phyloP scores from a whole-genome alignment of 2,113 vertebrate species.

The Oplegnathus fasciatus region DNA sequence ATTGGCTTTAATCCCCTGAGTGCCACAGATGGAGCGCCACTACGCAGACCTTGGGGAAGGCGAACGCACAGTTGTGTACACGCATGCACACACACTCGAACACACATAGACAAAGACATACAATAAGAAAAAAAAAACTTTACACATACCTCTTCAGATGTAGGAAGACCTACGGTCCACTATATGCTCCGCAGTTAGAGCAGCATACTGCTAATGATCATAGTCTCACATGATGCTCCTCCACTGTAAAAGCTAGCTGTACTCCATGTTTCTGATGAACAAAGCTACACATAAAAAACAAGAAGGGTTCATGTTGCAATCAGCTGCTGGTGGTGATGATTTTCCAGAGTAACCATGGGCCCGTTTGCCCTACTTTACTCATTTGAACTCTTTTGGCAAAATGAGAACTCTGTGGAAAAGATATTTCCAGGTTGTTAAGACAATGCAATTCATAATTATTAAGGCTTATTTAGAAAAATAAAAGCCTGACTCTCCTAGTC shows the following conservation, averaged over 20 bases:
- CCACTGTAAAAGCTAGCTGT: background rate
- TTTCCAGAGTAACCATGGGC: background rate
- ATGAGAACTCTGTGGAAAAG: background rate
- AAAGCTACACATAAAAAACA: background rate
- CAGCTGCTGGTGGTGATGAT: background rate
- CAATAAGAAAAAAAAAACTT: conserved; percentile 42
- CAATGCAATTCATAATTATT: background rate
- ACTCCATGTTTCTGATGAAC: conserved; percentile 12
- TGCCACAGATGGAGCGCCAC: conserved; percentile 81
- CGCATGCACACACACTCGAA: conserved; percentile 5
- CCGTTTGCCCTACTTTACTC: background rate
- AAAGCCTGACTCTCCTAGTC: background rate
- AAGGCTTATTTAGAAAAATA: conserved; percentile 30
- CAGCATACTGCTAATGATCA: background rate
- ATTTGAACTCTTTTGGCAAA: background rate
- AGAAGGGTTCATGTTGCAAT: background rate
- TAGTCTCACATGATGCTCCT: conserved; percentile 25
- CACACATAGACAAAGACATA: conserved; percentile 32
- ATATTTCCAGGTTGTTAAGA: background rate
- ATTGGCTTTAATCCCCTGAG: conserved; percentile 84
- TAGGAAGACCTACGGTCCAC: conserved; percentile 17
- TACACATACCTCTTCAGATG: conserved; percentile 22
- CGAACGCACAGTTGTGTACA: conserved; percentile 54
- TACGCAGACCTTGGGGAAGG: conserved; percentile 77
- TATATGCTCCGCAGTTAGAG: conserved; percentile 29